Percentiles rank a stretch among this genome's conserved stretches.
phyloP scores from a whole-genome alignment of 2,888 invertebrate genomes.

The Callyntrura sp. region DNA sequence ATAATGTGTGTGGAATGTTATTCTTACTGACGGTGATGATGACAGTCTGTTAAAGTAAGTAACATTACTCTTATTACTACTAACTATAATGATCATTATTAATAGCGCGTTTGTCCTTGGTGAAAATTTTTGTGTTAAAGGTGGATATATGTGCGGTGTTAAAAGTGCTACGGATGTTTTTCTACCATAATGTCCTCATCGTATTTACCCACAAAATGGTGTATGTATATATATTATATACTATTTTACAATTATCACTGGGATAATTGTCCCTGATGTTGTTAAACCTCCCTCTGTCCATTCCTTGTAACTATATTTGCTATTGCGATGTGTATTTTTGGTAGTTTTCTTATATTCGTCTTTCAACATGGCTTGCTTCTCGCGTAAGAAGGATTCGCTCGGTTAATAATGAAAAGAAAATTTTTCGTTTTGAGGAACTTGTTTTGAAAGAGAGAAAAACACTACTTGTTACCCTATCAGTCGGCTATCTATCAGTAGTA shows the following conservation, averaged over 20 bases:
- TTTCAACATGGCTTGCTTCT: background rate
- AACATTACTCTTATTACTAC: background rate
- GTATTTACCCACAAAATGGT: background rate
- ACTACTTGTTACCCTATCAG: background rate
- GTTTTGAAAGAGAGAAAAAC: slow-evolving; percentile 37
- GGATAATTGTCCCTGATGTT: background rate
- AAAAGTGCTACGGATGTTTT: background rate
- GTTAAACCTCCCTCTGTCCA: no score
- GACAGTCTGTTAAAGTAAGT: background rate
- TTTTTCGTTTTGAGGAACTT: slow-evolving; percentile 56
- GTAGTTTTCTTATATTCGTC: background rate
- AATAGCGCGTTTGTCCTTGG: slow-evolving; percentile 42
- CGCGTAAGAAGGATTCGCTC: background rate
- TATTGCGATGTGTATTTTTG: background rate
- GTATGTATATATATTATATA: no score
- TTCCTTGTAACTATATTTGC: background rate
- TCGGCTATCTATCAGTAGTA: slow-evolving; percentile 13
- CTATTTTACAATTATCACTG: slow-evolving; percentile 27
- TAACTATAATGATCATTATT: background rate
- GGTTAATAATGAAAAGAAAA: slow-evolving; percentile 52
- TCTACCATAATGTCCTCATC: background rate
- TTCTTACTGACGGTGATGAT: background rate
- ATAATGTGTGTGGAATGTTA: background rate
- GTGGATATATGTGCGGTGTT: background rate
- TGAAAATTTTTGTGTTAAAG: slow-evolving; percentile 43